Conservation (phyloP, 2,113 vertebrate genomes). For the Syngnathoides biaculeatus region DNA sequence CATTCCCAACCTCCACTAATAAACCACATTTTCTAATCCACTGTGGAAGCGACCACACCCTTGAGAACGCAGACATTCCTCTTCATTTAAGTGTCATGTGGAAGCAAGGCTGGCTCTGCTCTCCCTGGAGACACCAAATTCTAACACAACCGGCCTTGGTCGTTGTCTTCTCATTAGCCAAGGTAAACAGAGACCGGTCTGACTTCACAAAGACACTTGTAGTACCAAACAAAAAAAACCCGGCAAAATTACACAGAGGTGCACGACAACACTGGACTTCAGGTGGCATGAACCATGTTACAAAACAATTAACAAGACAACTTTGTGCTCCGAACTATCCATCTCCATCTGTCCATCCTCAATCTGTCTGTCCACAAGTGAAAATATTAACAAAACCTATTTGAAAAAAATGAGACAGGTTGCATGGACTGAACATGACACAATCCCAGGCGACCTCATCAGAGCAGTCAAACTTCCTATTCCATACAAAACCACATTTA, state of each 20-base stretch:
- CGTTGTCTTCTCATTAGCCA: slow-evolving; percentile 2
- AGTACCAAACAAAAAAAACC: slow-evolving; percentile 25
- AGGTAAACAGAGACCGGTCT: slow-evolving; percentile 12
- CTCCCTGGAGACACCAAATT: slow-evolving; percentile 6
- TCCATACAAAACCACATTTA: background rate
- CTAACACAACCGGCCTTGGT: slow-evolving; percentile 1
- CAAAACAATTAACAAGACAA: background rate
- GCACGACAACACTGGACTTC: slow-evolving; percentile 34
- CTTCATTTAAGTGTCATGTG: slow-evolving; percentile 34
- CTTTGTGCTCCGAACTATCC: background rate
- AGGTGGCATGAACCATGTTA: slow-evolving; percentile 14
- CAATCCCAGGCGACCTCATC: too few relatives aligned
- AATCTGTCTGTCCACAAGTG: background rate
- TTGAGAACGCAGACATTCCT: slow-evolving; percentile 38
- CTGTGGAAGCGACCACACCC: slow-evolving; percentile 49
- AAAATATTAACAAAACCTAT: background rate
- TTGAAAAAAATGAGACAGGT: background rate
- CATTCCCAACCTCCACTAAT: background rate
- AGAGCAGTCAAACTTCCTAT: background rate
- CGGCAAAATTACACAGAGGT: slow-evolving; percentile 54
- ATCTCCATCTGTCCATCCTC: too few relatives aligned
- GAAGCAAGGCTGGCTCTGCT: slow-evolving; percentile 9
- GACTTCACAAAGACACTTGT: slow-evolving; percentile 14
- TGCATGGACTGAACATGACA: background rate
- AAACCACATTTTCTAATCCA: slow-evolving; percentile 1